phyloP scores from a whole-genome alignment of 2,888 invertebrate species.

The Ferrisia virgata region DNA sequence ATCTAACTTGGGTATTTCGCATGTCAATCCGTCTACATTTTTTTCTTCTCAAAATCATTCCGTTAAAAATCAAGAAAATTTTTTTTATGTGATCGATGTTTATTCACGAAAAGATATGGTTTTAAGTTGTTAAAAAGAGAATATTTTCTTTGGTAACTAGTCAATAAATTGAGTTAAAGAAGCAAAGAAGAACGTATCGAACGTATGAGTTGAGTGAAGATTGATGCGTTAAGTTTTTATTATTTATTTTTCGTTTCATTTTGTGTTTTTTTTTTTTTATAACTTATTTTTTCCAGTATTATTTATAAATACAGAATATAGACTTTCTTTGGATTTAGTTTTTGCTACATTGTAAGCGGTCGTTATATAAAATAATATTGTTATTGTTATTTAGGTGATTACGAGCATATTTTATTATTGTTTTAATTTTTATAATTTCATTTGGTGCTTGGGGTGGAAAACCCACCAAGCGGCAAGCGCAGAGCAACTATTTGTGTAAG shows the following conservation, averaged over 20 bases:
- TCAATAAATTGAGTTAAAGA: neutral
- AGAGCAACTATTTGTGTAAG: neutral
- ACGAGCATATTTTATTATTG: neutral
- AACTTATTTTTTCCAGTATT: conserved; percentile 32
- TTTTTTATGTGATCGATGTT: neutral
- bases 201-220: neutral
- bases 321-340: conserved; percentile 37
- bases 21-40: too few relatives aligned
- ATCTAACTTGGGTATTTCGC: neutral
- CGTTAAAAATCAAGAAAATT: neutral
- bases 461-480: neutral
- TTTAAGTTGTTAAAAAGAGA: neutral
- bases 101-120: neutral
- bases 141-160: neutral
- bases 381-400: conserved; percentile 10
- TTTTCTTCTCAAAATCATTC: neutral
- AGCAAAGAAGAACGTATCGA: neutral
- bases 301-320: conserved; percentile 34
- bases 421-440: neutral
- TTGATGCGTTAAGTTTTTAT: neutral
- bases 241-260: conserved; percentile 8
- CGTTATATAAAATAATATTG: neutral
- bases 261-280: neutral
- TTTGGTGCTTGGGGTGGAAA: neutral
- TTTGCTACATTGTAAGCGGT: neutral